phyloP scores from a whole-genome alignment of 2,797 vertebrate species.

The Galagoides demidoff region DNA sequence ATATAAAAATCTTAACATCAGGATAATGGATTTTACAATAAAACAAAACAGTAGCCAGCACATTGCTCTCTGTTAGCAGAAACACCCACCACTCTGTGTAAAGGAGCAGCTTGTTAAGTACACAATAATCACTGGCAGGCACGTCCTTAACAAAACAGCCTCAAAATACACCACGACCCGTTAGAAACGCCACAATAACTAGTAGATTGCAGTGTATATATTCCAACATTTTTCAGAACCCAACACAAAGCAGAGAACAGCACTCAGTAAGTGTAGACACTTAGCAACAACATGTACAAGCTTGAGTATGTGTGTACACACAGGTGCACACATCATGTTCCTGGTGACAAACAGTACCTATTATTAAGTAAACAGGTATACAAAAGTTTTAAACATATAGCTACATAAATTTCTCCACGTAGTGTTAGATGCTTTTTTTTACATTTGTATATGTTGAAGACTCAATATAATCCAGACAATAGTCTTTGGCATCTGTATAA shows the following conservation, averaged over 20 bases:
- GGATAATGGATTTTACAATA: not conserved
- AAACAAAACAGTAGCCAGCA: not conserved
- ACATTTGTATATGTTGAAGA: not conserved
- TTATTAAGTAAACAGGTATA: not conserved
- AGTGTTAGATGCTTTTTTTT: not conserved
- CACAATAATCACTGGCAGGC: not conserved
- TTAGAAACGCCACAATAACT: not conserved
- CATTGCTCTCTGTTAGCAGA: not conserved
- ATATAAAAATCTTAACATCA: conserved; percentile 23
- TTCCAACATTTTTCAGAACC: not conserved
- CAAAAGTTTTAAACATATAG: not conserved
- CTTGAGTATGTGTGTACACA: not conserved
- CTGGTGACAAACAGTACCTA: not conserved
- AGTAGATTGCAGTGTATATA: not conserved
- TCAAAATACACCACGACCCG: not conserved
- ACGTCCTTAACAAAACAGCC: not conserved
- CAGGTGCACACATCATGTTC: not conserved
- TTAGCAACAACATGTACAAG: not conserved
- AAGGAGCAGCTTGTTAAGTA: not conserved
- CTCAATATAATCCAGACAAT: not conserved
- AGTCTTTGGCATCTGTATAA: not conserved
- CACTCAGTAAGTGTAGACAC: not conserved
- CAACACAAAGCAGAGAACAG: not conserved
- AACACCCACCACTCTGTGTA: not conserved
- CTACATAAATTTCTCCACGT: not conserved